These are phyloP conservation scores for Agrochola litura DNA, from an alignment of 2,888 invertebrate genomes.

Conservation along the genomic window DNA sequence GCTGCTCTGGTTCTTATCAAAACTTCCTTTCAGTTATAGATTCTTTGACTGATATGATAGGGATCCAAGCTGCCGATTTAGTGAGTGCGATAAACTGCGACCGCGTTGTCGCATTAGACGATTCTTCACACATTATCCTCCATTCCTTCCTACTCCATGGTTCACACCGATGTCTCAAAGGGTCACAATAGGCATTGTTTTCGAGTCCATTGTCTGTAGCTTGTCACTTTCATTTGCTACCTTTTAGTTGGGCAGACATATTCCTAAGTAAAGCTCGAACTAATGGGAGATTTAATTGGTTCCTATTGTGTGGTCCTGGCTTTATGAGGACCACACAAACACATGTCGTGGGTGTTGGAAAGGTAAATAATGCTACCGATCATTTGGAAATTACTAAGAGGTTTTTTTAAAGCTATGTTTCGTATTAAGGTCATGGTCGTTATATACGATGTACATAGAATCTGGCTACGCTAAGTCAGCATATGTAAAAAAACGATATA, in stretches of 20 bases:
- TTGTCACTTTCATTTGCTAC: constrained; percentile 69
- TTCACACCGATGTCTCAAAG: constrained; percentile 61
- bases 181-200: constrained; percentile 82
- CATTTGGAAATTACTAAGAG: background rate
- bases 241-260: constrained; percentile 49
- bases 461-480: no score
- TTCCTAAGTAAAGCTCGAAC: constrained; percentile 50
- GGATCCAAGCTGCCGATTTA: background rate
- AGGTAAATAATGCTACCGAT: constrained; percentile 14
- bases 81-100: background rate
- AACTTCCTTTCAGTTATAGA: background rate
- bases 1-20: background rate
- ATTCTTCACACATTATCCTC: constrained; percentile 9
- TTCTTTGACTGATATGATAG: background rate
- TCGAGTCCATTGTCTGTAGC: constrained; percentile 72
- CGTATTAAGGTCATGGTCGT: background rate
- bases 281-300: constrained; percentile 59
- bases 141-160: constrained; percentile 40
- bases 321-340: constrained; percentile 36
- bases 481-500: no score
- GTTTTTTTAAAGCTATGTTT: background rate
- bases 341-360: background rate
- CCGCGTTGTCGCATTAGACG: background rate
- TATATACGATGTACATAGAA: background rate
- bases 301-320: constrained; percentile 36